Evolutionary conservation across 2,113 vertebrate species (phyloP), one percentile per base, ranked within the genome.

Genomic region (Heterotilapia buettikoferi): DNA sequence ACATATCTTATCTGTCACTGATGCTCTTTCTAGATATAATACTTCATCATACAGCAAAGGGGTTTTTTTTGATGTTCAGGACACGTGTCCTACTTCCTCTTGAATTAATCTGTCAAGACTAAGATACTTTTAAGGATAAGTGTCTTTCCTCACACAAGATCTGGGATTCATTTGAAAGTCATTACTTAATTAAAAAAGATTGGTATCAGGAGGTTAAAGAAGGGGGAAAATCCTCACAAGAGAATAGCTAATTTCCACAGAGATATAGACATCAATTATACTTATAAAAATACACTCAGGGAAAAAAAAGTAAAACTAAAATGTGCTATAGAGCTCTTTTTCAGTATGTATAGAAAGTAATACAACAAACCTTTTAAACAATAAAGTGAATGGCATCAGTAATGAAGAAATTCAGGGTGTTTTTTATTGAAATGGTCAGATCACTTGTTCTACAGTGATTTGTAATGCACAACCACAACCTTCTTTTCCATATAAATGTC

Each of bases 101-200:
- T 84, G 88, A 93, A 93, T 94, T 84, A 90, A 93, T 94, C 85
- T 85, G 89, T 92, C 90, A 90, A 85, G 85, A 59, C 82, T 85
- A 59, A 47, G 84, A 91, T 91, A 93, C 86, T 90, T 90, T 90
- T 90, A 87, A 89, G 90, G 84, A 93, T 87, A 92, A 92, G 89
- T 90, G 88, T 82, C 54, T 89, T 90, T 88, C 71, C 90, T 94
- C 91, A 90, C 80, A 83, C 92, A 79, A 90, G 91, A 95, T 93
- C 91, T 88, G 89, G 94, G 92, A 92, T 94, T 92, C 86, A 95
- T 95, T 93, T 92, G 87, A 92, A 95, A 95, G 92, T 92, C 92
- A 95, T 96, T 90, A 93, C 88, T 96, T 95, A 93, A 95, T 96
- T 94, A 94, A 96, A 90, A 91, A 92, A 91, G 85, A 95, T 94